phyloP scores from a whole-genome alignment of 2,888 invertebrate genomes.

The Chloromyia formosa region DNA sequence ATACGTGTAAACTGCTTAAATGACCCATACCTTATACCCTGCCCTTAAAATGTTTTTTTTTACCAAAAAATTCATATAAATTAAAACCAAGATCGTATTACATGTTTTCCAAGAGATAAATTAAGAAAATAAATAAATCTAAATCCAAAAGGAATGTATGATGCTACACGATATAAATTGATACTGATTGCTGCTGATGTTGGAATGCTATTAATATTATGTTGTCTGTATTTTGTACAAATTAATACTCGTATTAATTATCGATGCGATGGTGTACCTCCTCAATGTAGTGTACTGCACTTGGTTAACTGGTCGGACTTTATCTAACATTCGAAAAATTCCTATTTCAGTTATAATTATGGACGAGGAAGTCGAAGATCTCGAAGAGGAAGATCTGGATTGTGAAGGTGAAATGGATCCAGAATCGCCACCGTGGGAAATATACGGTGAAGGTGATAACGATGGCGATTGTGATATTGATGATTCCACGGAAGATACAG shows the following conservation, averaged over 20 bases:
- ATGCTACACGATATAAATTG: neutral
- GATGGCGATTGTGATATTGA: constrained; percentile 65
- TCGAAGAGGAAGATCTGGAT: constrained; percentile 64
- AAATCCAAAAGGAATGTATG: no score
- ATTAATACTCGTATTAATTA: neutral
- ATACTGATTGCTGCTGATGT: constrained; percentile 40
- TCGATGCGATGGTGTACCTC: constrained; percentile 7
- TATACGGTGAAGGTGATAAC: constrained; percentile 63
- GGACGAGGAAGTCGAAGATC: constrained; percentile 64
- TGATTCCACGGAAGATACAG: constrained; percentile 67
- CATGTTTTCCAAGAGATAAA: no score
- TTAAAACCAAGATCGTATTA: constrained; percentile 1
- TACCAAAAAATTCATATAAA: no score
- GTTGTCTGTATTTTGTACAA: constrained; percentile 35
- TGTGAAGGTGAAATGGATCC: constrained; percentile 64
- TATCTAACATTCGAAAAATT: neutral
- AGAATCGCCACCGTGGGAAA: constrained; percentile 65
- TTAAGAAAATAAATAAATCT: no score
- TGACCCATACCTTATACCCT: no score
- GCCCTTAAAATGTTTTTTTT: no score
- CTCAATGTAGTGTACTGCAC: neutral
- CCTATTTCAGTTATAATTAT: constrained; percentile 60
- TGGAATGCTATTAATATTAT: constrained; percentile 39
- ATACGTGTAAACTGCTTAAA: no score
- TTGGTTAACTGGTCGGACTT: neutral